Base-by-base conservation (phyloP, 1,140 invertebrate genomes). In the Papilio machaon region DNA sequence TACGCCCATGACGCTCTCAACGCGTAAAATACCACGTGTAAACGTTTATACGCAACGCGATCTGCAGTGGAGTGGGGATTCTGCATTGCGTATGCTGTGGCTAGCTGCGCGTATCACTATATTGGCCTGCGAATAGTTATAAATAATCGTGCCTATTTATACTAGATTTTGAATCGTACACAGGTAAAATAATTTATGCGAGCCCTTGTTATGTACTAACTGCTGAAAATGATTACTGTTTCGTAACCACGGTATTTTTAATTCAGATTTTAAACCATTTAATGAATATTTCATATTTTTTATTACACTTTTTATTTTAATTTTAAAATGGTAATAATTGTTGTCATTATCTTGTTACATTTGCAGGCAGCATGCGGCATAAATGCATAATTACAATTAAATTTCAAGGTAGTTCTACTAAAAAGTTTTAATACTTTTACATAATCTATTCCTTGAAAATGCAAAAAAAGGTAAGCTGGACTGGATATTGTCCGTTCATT, bases 1-100 rank as follows among this genome's bases (percentile, higher is more conserved):
- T 54, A 17, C 23, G 23, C 23, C 23, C 23, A 30, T 30, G 23
- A 30, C 23, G 60, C 60, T 19, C 60, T 64, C 60, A 64, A 64
- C 60, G 19, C 7, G 19, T 30, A 30, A 64, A 64, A 30, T 64
- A 23, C 23, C 10, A 23, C 19, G 19, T 23, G 60, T 52, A 52
- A 64, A 23, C 60, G 60, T 64, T 64, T 3, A 70, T 70, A 70
- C 64, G 64, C 64, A 70, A 38, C 19, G 64, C 30, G 64, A 70
- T 70, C 64, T 70, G 64, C 64, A 70, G 11, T 70, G 64, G 64
- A 70, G 64, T 70, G 64, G 64, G 64, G 64, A 70, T 30, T 35
- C 64, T 70, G 64, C 64, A 70, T 70, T 70, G 64, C 64, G 64
- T 70, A 70, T 35, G 13, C 64, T 70, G 64, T 70, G 64, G 30